Conservation (phyloP, 2,888 invertebrate species). For the Cacoxenus indagator region DNA sequence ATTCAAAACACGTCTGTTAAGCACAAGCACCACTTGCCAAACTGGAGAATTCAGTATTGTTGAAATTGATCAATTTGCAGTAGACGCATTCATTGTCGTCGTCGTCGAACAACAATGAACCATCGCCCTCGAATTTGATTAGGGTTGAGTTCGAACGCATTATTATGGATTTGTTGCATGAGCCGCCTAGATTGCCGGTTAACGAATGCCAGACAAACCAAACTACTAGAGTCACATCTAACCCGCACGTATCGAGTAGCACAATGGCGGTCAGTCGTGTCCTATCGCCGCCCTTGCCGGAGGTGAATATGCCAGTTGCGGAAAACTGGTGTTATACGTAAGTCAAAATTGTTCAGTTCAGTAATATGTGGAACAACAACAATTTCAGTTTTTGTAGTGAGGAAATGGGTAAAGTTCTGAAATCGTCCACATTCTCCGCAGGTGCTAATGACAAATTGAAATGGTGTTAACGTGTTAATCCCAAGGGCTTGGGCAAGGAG, state of each 20-base stretch:
- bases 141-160: conserved; percentile 68
- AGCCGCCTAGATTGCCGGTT: conserved; percentile 80
- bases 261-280: conserved; percentile 97
- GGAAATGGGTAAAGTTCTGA: conserved; percentile 99
- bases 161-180: conserved; percentile 68
- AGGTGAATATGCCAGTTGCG: conserved; percentile 97
- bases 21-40: too few relatives aligned
- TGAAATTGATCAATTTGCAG: conserved; percentile 57
- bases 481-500: conserved; percentile 99
- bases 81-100: conserved; percentile 48
- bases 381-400: conserved; percentile 99
- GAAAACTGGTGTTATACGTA: conserved; percentile 99
- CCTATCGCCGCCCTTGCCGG: conserved; percentile 94
- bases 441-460: conserved; percentile 99
- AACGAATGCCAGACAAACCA: conserved; percentile 84
- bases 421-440: conserved; percentile 99
- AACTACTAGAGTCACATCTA: conserved; percentile 90
- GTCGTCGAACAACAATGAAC: too few relatives aligned
- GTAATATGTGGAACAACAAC: conserved; percentile 99
- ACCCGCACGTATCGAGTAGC: conserved; percentile 84
- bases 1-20: too few relatives aligned
- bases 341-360: conserved; percentile 99
- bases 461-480: conserved; percentile 99
- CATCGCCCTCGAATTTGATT: conserved; percentile 50
- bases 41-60: too few relatives aligned